These are phyloP conservation scores for Rhinoraja longicauda DNA, from an alignment of 2,797 vertebrate genomes.

Conservation along the genomic window DNA sequence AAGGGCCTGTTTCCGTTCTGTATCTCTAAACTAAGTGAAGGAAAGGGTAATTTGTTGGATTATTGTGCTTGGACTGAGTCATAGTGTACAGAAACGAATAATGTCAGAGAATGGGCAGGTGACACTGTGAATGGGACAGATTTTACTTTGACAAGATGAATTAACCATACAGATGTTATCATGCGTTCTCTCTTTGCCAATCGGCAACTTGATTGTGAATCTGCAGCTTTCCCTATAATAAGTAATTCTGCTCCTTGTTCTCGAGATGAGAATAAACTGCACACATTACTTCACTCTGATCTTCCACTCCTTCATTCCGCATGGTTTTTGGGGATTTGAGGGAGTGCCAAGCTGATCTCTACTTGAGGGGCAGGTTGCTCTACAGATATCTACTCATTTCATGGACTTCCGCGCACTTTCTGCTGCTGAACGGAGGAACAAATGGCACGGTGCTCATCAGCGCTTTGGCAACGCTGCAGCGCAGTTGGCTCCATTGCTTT, in stretches of 20 bases:
- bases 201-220: neutral
- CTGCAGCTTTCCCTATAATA: neutral
- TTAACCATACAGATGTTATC: neutral
- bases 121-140: neutral
- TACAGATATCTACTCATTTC: neutral
- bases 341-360: no score
- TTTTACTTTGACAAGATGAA: constrained; percentile 22
- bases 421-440: neutral
- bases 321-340: neutral
- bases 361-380: neutral
- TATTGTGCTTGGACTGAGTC: neutral
- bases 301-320: no score
- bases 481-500: neutral
- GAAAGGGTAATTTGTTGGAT: neutral
- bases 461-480: neutral
- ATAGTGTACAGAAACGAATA: no score
- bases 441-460: neutral
- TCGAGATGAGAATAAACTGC: no score
- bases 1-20: no score
- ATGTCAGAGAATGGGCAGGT: neutral
- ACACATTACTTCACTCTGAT: neutral
- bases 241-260: neutral
- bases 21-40: neutral
- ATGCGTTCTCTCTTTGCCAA: neutral
- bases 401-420: neutral